A percentile compares a stretch with the other conserved stretches of the same genome.
phyloP scores from a whole-genome alignment of 2,888 invertebrate species.

The Stratiomys singularior region DNA sequence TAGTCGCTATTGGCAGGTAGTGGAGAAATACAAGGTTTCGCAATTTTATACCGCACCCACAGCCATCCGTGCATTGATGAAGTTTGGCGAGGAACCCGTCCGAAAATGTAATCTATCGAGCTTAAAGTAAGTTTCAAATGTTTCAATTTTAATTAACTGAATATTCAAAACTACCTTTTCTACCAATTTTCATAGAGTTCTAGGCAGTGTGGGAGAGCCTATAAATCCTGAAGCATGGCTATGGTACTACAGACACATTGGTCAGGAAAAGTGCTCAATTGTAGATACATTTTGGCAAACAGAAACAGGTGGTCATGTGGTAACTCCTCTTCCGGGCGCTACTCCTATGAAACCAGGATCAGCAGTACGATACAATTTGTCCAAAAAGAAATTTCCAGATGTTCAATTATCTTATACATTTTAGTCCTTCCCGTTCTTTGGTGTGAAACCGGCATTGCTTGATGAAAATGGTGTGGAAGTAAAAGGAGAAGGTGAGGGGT shows the following conservation, averaged over 20 bases:
- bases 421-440: constrained; percentile 96
- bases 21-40: constrained; percentile 92
- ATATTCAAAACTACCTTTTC: neutral
- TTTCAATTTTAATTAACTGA: neutral
- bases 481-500: constrained; percentile 92
- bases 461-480: constrained; percentile 88
- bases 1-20: constrained; percentile 91
- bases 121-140: constrained; percentile 59
- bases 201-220: constrained; percentile 98
- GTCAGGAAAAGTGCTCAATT: constrained; percentile 86
- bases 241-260: constrained; percentile 91
- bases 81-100: constrained; percentile 88
- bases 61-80: constrained; percentile 95
- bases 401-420: constrained; percentile 44
- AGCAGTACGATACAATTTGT: constrained; percentile 75
- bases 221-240: constrained; percentile 98
- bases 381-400: neutral
- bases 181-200: too few species aligned
- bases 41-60: constrained; percentile 99
- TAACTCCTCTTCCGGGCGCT: constrained; percentile 95
- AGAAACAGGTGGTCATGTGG: constrained; percentile 97
- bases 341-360: constrained; percentile 98
- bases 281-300: constrained; percentile 99
- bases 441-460: constrained; percentile 87
- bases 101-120: constrained; percentile 70